Evolutionary conservation across 1,140 invertebrate species (phyloP), one percentile per base, ranked within the genome.

Genomic region (Trachymyrmex septentrionalis): DNA sequence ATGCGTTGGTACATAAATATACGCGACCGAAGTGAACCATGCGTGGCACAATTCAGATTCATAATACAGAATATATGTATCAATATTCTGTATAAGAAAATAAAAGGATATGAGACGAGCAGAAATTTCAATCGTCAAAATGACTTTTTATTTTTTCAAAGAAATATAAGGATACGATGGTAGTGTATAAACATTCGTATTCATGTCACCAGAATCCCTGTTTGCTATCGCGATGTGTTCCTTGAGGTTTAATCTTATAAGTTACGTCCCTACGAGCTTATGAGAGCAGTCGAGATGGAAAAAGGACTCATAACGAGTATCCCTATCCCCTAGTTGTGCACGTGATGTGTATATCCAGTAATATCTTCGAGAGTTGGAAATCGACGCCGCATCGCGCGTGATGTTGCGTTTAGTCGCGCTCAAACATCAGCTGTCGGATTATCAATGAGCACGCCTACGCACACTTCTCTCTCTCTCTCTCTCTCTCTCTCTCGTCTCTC

Each of bases 371-470:
- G 38, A 81, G 64, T 81, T 44, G 75, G 9, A 59, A 61, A 44
- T 76, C 61, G 24, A 67, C n/a, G 76, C 61, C 30, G 30, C 34
- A 24, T 63, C 66, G 66, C 66, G 53, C 76, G 50, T 50, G 24
- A 14, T 44, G 38, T 69, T 34, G 59, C 78, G 66, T 72, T 77
- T 69, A 85, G 90, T 89, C 90, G 89, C 87, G 86, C 80, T 76
- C 85, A 48, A 30, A 87, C 86, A 72, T 63, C 86, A 81, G 78
- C 72, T 87, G 76, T 88, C 89, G 85, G 67, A 91, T 87, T 93
- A 93, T 93, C 92, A 93, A 93, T 93, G 92, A 91, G 90, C 71
- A 86, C 92, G 76, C 92, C 92, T 84, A 93, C 92, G 91, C 82
- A 77, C 77, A 30, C 50, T 48, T 16, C 67, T 78, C 75, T 69